Evolutionary conservation across 2,113 vertebrate genomes (phyloP), one percentile per base, ranked within the genome.

Genomic region (Grammomys surdaster): DNA sequence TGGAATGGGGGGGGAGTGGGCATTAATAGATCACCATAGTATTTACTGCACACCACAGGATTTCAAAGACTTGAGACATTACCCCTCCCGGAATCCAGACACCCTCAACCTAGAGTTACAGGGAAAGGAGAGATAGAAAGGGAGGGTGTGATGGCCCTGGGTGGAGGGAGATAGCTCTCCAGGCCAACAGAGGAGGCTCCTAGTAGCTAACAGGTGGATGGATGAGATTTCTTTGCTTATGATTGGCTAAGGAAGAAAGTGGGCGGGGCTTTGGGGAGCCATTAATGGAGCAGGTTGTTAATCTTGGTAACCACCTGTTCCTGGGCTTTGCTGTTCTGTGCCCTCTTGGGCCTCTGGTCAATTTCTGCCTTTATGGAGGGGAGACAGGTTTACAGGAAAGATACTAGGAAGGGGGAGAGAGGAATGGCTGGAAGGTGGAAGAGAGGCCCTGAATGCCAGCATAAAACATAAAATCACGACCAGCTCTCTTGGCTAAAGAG

Each of bases 1-100:
- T 43, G 12, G 0, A 19, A 11, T 1, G 13, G 5, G 36, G 11
- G 2, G 13, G n/a, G 6, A 1, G 7, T 63, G 26, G n/a, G 54
- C 26, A 89, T 24, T 4, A 31, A 31, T 28, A 63, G 48, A 17
- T 16, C 33, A 7, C 20, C 33, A 5, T 13, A 43, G 43, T 8
- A 19, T 72, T 75, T n/a, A 20, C n/a, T 11, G 7, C 48, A 16
- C 40, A 28, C 7, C 0, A 46, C 3, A 17, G 69, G 36, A 65
- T 0, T 26, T 60, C 4, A 0, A 60, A 77, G 60, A 26, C 46
- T 9, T 4, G n/a, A 24, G 43, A 58, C 20, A 16, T 28, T 26
- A 36, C 63, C 31, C 33, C 9, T 0, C 22, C n/a, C 13, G 11
- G 72, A 54, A 72, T 8, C 17, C 40, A 33, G 48, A 51, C 46